phyloP scores from a whole-genome alignment of 1,140 invertebrate genomes.

The honey bee (Apis mellifera) region DNA sequence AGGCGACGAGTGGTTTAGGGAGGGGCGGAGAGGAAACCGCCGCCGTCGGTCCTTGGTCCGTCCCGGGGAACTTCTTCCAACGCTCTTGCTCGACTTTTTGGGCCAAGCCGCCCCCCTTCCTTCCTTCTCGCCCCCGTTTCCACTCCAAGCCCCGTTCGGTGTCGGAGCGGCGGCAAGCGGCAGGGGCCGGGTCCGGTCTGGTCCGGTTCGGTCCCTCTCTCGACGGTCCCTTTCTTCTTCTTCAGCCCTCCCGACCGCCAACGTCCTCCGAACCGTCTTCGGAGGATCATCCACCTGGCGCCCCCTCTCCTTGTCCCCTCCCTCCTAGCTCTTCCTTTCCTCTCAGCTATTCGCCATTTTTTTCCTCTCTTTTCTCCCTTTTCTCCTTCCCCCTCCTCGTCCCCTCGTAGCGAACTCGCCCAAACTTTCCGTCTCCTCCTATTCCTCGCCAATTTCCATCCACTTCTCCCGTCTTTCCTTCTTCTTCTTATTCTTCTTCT shows the following conservation, averaged over 20 bases:
- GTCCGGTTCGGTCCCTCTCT: conserved; percentile 37
- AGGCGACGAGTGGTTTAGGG: conserved; percentile 64
- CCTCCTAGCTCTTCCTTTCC: background rate
- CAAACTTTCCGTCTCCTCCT: background rate
- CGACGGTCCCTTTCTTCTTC: conserved; percentile 44
- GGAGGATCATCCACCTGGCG: conserved; percentile 68
- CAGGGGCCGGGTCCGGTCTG: conserved; percentile 24
- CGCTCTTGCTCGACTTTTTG: conserved; percentile 67
- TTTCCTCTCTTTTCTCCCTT: conserved; percentile 1
- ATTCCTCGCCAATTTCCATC: background rate
- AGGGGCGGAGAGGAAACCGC: conserved; percentile 65
- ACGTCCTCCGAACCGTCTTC: conserved; percentile 48
- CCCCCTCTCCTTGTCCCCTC: conserved; percentile 48
- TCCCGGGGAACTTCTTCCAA: conserved; percentile 54
- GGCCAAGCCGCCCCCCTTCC: conserved; percentile 51
- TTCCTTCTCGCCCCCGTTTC: conserved; percentile 35
- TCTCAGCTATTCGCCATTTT: background rate
- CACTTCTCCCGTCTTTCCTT: background rate
- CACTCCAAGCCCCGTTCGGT: conserved; percentile 16
- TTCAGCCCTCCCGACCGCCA: conserved; percentile 33
- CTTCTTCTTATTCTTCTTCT: background rate
- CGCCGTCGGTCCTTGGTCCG: conserved; percentile 62
- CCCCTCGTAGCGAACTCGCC: conserved; percentile 16
- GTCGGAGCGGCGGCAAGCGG: background rate
- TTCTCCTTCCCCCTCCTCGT: background rate